Percentiles rank a stretch among this genome's conserved stretches.
phyloP scores from a whole-genome alignment of 2,888 invertebrate genomes.

The Ormyrus rosae region DNA sequence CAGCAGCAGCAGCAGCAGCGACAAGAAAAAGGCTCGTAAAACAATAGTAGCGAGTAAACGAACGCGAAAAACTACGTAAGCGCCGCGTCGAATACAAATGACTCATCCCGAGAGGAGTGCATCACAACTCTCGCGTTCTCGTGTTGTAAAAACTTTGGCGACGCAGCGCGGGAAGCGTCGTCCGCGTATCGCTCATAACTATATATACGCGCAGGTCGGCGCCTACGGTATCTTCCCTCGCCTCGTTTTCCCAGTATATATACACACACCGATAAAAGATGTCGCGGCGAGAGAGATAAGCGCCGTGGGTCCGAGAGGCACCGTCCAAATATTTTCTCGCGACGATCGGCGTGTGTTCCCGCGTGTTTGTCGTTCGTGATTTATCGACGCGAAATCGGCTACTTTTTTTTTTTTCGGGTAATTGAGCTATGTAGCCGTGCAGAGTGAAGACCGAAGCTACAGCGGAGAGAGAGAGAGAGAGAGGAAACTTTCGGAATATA shows the following conservation, averaged over 20 bases:
- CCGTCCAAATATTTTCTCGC: too few species aligned
- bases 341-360: too few species aligned
- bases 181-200: neutral
- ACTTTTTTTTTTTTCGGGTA: too few species aligned
- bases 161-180: too few species aligned
- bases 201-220: neutral
- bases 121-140: neutral
- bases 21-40: constrained; percentile 4
- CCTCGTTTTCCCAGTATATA: constrained; percentile 22
- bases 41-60: constrained; percentile 9
- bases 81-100: constrained; percentile 38
- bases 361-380: too few species aligned
- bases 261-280: constrained; percentile 1
- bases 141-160: constrained; percentile 6
- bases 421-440: too few species aligned
- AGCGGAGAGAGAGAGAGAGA: neutral
- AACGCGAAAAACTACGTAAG: constrained; percentile 1
- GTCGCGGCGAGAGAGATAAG: constrained; percentile 34
- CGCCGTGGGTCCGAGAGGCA: neutral
- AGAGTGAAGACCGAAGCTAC: neutral
- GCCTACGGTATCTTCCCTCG: constrained; percentile 19
- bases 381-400: too few species aligned
- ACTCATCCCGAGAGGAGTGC: constrained; percentile 5
- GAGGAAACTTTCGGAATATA: neutral
- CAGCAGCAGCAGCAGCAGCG: too few species aligned